A percentile compares a stretch with the other conserved stretches of the same genome.
Evolutionary conservation across 2,888 invertebrate species (phyloP).

Genomic region (Drosophila koepferae): DNA sequence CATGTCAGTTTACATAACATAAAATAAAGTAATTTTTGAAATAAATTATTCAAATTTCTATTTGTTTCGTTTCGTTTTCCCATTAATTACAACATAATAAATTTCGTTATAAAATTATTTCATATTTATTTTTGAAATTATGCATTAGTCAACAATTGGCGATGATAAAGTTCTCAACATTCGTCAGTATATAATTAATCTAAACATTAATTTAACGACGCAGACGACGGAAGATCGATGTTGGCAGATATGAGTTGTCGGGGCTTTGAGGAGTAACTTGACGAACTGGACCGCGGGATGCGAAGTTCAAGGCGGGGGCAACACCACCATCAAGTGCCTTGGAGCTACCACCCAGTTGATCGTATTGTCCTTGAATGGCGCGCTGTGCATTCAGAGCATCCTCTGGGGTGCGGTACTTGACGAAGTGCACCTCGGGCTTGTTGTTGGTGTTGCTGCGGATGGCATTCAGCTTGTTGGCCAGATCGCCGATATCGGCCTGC

Average conservation of each 20-base stretch:
- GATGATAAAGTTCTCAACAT: constrained; percentile 42
- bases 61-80: not conserved
- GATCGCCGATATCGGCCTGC: constrained; percentile 72
- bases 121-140: constrained; percentile 41
- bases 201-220: constrained; percentile 47
- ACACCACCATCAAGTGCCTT: constrained; percentile 72
- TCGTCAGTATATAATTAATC: constrained; percentile 32
- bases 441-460: constrained; percentile 62
- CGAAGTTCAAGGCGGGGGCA: constrained; percentile 78
- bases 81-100: not conserved
- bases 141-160: constrained; percentile 68
- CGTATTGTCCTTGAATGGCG: constrained; percentile 78
- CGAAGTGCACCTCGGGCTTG: constrained; percentile 82
- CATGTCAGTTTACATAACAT: no score
- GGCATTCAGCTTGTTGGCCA: constrained; percentile 67
- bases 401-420: constrained; percentile 82
- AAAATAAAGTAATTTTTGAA: not conserved
- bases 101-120: constrained; percentile 51
- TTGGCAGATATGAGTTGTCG: constrained; percentile 69
- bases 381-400: constrained; percentile 81
- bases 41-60: not conserved
- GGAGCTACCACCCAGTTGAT: constrained; percentile 69
- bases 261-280: constrained; percentile 53
- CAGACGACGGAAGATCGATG: constrained; percentile 77
- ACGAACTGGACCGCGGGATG: constrained; percentile 66